These are phyloP conservation scores for Lepidotrigona ventralis DNA, from an alignment of 1,140 invertebrate genomes.

Conservation along the genomic window DNA sequence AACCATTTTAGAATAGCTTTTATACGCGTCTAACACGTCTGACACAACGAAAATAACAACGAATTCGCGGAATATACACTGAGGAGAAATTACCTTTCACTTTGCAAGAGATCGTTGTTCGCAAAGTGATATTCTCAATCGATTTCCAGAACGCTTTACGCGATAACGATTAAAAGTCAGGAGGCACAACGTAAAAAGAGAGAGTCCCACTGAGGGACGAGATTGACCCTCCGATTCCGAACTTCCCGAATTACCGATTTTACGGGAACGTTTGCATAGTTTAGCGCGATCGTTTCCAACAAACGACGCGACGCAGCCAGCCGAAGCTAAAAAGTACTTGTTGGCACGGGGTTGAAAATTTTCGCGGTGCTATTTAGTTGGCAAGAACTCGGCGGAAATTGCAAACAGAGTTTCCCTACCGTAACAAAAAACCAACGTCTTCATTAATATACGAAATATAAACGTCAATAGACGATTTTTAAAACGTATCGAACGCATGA, in stretches of 20 bases:
- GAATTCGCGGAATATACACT: too few species aligned
- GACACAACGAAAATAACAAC: not conserved
- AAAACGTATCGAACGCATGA: not conserved
- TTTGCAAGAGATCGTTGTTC: not conserved
- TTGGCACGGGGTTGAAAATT: not conserved
- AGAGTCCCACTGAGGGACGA: too few species aligned
- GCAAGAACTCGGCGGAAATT: not conserved
- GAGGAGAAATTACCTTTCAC: not conserved
- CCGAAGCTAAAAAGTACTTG: too few species aligned
- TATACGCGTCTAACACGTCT: not conserved
- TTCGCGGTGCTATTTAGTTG: too few species aligned
- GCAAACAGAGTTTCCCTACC: not conserved
- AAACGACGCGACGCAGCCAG: not conserved
- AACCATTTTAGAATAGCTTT: not conserved
- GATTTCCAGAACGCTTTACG: not conserved
- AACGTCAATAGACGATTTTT: not conserved
- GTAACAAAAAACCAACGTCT: not conserved
- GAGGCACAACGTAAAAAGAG: not conserved
- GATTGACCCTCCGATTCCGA: not conserved
- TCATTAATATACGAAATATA: not conserved
- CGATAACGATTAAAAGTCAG: not conserved
- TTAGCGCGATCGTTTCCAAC: not conserved
- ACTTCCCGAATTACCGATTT: not conserved
- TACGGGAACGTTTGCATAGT: slow-evolving; percentile 11
- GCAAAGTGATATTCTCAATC: not conserved